Conservation (phyloP, 2,888 invertebrate genomes). For the Drosophila hamatofila region DNA sequence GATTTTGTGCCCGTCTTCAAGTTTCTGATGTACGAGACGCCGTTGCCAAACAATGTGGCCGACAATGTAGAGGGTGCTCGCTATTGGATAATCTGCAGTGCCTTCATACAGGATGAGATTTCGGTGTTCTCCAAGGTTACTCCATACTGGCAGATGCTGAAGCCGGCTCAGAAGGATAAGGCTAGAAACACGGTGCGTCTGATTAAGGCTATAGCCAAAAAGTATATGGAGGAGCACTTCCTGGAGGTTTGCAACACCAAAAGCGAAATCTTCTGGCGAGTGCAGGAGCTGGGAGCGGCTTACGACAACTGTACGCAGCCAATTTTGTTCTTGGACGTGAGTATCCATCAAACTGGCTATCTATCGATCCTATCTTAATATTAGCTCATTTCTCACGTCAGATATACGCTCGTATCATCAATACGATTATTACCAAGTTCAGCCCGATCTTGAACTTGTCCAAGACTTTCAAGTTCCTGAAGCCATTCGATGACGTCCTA, state of each 20-base stretch:
- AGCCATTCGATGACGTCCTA: not conserved
- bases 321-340: not conserved
- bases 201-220: not conserved
- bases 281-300: not conserved
- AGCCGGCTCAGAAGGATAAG: not conserved
- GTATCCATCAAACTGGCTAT: not conserved
- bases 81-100: constrained; percentile 5
- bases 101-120: not conserved
- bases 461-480: not conserved
- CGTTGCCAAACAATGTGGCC: constrained; percentile 4
- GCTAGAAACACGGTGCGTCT: not conserved
- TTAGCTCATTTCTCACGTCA: not conserved
- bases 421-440: not conserved
- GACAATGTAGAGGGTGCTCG: constrained; percentile 11
- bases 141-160: constrained; percentile 5
- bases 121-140: constrained; percentile 9
- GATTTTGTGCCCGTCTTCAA: constrained; percentile 14
- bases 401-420: not conserved
- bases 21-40: constrained; percentile 4
- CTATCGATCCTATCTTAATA: too few relatives aligned
- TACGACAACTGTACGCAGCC: not conserved
- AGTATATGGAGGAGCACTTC: not conserved
- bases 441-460: not conserved
- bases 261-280: not conserved
- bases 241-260: not conserved